phyloP scores from a whole-genome alignment of 2,797 vertebrate genomes.

The Syngnathus acus region DNA sequence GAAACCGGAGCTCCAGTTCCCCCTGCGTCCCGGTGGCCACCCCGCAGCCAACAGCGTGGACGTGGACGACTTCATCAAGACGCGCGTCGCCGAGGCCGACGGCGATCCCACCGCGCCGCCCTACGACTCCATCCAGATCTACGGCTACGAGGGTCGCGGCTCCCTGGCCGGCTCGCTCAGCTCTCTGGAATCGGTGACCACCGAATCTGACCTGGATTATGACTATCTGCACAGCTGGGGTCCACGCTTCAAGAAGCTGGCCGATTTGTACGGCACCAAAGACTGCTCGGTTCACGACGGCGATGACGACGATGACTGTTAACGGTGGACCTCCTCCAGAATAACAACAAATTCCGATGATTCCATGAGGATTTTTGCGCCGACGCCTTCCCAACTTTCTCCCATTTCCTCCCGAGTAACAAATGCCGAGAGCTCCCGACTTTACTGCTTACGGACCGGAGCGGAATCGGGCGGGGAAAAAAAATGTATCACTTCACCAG shows the following conservation, averaged over 20 bases:
- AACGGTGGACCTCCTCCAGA: slow-evolving; percentile 62
- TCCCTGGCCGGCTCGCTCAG: slow-evolving; percentile 92
- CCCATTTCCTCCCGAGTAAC: slow-evolving; percentile 5
- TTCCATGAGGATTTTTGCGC: slow-evolving; percentile 41
- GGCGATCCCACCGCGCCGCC: slow-evolving; percentile 91
- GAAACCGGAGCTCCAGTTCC: slow-evolving; percentile 89
- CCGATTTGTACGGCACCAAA: slow-evolving; percentile 98
- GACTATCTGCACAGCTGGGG: slow-evolving; percentile 99
- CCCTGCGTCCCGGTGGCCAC: slow-evolving; percentile 76
- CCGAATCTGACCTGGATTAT: slow-evolving; percentile 98
- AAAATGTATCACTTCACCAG: slow-evolving; percentile 10
- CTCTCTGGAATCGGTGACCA: slow-evolving; percentile 93
- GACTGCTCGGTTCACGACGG: slow-evolving; percentile 77
- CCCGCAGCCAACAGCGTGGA: slow-evolving; percentile 86
- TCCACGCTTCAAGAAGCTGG: slow-evolving; percentile 96
- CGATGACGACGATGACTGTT: slow-evolving; percentile 76
- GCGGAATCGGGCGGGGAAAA: slow-evolving; percentile 33
- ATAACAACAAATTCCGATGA: slow-evolving; percentile 33
- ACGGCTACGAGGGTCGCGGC: slow-evolving; percentile 92
- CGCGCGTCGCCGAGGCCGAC: slow-evolving; percentile 88
- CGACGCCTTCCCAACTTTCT: neutral
- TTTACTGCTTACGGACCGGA: slow-evolving; percentile 40
- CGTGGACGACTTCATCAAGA: slow-evolving; percentile 95
- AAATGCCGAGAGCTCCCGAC: slow-evolving; percentile 10
- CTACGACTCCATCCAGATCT: slow-evolving; percentile 99